Evolutionary conservation across 1,140 invertebrate genomes (phyloP).

Genomic region (Ganaspis sp.): DNA sequence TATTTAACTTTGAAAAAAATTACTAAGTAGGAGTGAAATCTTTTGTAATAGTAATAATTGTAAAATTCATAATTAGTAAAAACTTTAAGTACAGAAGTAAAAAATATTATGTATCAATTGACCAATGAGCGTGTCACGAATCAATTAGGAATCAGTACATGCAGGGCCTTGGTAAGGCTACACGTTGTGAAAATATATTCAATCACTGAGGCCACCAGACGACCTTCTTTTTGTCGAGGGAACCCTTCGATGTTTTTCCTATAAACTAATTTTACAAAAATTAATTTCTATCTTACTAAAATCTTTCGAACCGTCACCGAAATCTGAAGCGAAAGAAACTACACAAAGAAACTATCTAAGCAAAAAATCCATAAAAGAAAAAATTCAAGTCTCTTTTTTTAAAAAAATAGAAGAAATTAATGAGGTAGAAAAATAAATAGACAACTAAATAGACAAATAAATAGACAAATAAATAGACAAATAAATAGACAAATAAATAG

Average conservation of each 20-base stretch:
- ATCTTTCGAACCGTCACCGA: neutral
- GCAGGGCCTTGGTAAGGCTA: conserved; percentile 64
- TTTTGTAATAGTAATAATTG: neutral
- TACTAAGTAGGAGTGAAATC: neutral
- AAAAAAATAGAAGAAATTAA: no score
- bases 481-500: no score
- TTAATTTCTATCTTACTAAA: neutral
- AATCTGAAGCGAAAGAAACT: neutral
- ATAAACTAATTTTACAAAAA: conserved; percentile 20
- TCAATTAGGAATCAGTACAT: conserved; percentile 63
- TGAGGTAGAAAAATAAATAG: no score
- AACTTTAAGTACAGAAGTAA: conserved; percentile 3
- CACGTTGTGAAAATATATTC: conserved; percentile 64
- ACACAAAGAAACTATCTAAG: no score
- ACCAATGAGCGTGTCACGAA: conserved; percentile 46
- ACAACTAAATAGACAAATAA: no score
- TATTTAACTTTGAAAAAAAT: neutral
- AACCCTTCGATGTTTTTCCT: conserved; percentile 37
- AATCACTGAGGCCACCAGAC: conserved; percentile 63
- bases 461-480: no score
- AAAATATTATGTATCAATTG: conserved; percentile 1
- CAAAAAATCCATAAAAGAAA: neutral
- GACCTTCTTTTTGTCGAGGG: conserved; percentile 63
- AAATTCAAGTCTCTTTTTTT: no score
- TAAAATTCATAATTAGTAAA: neutral